Evolutionary conservation across 2,888 invertebrate genomes (phyloP).

Genomic region (Tipula helvola): DNA sequence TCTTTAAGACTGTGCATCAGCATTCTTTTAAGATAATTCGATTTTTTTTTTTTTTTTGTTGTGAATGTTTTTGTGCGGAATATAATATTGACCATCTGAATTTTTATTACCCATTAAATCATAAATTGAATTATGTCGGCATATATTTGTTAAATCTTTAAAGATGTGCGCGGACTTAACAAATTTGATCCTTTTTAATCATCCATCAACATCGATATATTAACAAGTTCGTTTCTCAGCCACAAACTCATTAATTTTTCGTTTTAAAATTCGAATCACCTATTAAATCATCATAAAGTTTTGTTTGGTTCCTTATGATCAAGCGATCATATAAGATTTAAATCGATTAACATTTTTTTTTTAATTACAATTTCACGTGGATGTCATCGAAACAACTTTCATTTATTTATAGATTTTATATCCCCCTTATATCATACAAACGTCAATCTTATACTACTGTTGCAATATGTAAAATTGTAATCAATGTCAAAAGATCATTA

Average conservation of each 20-base stretch:
- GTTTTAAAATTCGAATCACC: background rate
- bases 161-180: background rate
- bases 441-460: background rate
- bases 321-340: background rate
- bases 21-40: background rate
- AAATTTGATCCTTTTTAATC: background rate
- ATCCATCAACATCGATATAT: background rate
- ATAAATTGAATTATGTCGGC: background rate
- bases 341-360: background rate
- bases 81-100: background rate
- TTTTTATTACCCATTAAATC: background rate
- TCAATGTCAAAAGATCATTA: background rate
- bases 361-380: background rate
- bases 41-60: background rate
- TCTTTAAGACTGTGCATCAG: background rate
- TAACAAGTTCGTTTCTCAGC: background rate
- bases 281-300: background rate
- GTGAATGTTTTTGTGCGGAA: background rate
- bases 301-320: background rate
- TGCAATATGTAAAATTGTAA: background rate
- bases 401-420: background rate
- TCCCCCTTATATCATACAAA: background rate
- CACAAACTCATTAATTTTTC: background rate
- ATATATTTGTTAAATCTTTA: background rate
- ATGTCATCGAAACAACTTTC: background rate